Conservation (phyloP, 2,797 vertebrate species). For the Rousettus madagascariensis region DNA sequence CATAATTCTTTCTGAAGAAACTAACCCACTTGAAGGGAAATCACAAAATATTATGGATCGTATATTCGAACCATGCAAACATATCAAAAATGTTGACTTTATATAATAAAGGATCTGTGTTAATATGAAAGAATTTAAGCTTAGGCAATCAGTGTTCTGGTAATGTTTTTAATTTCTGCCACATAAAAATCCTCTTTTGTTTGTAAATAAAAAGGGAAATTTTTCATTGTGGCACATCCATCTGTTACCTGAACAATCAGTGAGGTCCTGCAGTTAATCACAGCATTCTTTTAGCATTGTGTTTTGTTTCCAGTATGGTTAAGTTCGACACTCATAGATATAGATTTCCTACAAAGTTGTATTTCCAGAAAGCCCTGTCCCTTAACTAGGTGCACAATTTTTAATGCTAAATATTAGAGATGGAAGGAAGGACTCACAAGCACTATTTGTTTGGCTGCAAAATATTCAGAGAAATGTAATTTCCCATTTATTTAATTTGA, state of each 20-base stretch:
- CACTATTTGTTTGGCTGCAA: conserved; percentile 35
- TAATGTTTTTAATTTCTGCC: conserved; percentile 82
- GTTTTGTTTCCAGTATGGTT: conserved; percentile 72
- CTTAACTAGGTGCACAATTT: conserved; percentile 74
- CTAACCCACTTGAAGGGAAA: conserved; percentile 78
- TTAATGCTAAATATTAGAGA: conserved; percentile 70
- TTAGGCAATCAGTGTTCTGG: conserved; percentile 69
- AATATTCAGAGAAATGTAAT: conserved; percentile 66
- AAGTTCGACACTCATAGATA: conserved; percentile 71
- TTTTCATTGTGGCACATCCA: conserved; percentile 84
- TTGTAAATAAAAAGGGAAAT: conserved; percentile 86
- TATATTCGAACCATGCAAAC: conserved; percentile 77
- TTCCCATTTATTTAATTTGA: conserved; percentile 69
- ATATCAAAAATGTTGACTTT: conserved; percentile 80
- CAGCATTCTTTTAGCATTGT: conserved; percentile 61
- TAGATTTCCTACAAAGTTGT: conserved; percentile 66
- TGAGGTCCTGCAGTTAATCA: conserved; percentile 82
- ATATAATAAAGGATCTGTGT: conserved; percentile 77
- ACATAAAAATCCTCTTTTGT: conserved; percentile 81
- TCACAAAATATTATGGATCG: conserved; percentile 82
- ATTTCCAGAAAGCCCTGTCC: conserved; percentile 72
- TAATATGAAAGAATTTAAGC: conserved; percentile 78
- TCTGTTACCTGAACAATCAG: conserved; percentile 83
- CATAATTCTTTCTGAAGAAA: conserved; percentile 84
- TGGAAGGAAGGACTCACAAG: conserved; percentile 61